These are phyloP conservation scores for Acrossocheilus fasciatus DNA, from an alignment of 2,797 vertebrate genomes.

Conservation along the genomic window DNA sequence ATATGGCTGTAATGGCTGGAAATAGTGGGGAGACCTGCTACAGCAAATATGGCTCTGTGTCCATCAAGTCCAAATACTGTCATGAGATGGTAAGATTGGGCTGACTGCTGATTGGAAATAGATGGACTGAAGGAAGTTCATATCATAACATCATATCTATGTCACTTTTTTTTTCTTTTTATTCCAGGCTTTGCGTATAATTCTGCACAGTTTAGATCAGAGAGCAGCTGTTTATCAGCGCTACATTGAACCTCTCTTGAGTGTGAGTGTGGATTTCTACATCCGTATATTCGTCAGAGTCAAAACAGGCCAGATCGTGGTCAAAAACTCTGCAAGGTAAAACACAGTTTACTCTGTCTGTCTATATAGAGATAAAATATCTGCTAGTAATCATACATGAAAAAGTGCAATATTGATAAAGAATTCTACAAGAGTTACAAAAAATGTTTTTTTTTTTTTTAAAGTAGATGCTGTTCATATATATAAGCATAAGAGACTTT, in stretches of 20 bases:
- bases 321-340: conserved; percentile 92
- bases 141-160: background rate
- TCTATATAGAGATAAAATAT: background rate
- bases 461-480: no score
- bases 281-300: conserved; percentile 89
- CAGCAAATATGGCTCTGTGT: conserved; percentile 91
- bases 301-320: conserved; percentile 87
- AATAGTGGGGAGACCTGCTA: conserved; percentile 92
- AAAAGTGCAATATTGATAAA: background rate
- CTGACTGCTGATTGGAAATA: background rate
- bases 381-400: background rate
- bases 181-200: conserved; percentile 86
- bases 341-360: background rate
- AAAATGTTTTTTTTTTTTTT: no score
- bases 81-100: conserved; percentile 90
- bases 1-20: conserved; percentile 94
- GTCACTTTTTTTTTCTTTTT: background rate
- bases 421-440: no score
- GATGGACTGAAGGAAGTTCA: background rate
- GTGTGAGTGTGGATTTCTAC: conserved; percentile 91
- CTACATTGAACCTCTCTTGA: conserved; percentile 86
- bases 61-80: conserved; percentile 90
- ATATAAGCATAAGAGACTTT: no score
- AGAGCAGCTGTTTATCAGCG: conserved; percentile 90
- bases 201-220: conserved; percentile 90